phyloP scores from a whole-genome alignment of 2,888 invertebrate species.

The Sericinus montela region DNA sequence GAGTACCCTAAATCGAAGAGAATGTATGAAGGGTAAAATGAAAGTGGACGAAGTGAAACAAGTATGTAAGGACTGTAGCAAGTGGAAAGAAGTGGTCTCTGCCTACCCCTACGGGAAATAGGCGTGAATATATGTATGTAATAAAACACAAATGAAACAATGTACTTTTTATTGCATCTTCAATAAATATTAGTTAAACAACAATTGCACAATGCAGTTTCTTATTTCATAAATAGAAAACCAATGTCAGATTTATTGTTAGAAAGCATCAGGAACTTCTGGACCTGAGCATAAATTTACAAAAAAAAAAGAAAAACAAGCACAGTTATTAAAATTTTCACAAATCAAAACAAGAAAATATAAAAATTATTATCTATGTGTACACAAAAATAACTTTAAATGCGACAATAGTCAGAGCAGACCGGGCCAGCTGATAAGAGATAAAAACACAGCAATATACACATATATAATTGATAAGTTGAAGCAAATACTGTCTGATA shows the following conservation, averaged over 20 bases:
- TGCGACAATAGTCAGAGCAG: slow-evolving; percentile 33
- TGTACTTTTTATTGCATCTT: slow-evolving; percentile 12
- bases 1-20: too few species aligned
- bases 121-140: neutral
- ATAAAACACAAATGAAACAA: slow-evolving; percentile 13
- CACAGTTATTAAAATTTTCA: neutral
- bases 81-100: too few species aligned
- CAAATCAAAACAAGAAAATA: slow-evolving; percentile 1
- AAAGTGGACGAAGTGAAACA: too few species aligned
- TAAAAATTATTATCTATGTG: slow-evolving; percentile 9
- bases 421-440: slow-evolving; percentile 24
- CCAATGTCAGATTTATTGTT: neutral
- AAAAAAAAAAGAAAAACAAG: neutral
- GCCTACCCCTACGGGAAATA: too few species aligned
- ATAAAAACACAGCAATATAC: slow-evolving; percentile 32
- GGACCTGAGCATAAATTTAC: neutral
- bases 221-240: neutral
- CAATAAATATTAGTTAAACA: slow-evolving; percentile 11
- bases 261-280: neutral
- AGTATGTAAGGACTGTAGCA: too few species aligned
- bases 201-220: slow-evolving; percentile 12
- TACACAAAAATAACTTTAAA: slow-evolving; percentile 29
- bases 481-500: slow-evolving; percentile 39
- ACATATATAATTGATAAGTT: slow-evolving; percentile 21
- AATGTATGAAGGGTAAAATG: too few species aligned